Evolutionary conservation across 2,888 invertebrate species (phyloP), one percentile per base, ranked within the genome.

Genomic region (Halocaridina rubra): DNA sequence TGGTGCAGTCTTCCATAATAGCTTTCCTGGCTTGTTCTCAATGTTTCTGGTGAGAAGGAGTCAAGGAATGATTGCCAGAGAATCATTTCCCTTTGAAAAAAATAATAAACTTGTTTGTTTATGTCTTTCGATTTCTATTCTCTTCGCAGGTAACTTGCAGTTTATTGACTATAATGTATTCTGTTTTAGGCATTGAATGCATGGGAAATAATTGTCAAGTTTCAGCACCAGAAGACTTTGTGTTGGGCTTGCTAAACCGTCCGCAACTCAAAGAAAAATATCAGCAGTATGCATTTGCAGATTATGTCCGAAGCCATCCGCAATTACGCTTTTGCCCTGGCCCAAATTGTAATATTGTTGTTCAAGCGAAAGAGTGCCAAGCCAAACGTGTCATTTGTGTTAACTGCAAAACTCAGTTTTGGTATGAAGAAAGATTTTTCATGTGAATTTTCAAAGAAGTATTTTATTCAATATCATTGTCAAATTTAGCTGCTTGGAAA

Each of bases 141-240:
- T n/a, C n/a, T n/a, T n/a, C n/a, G n/a, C n/a, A n/a, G n/a, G n/a
- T n/a, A n/a, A n/a, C n/a, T n/a, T n/a, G n/a, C n/a, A n/a, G n/a
- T n/a, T n/a, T n/a, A n/a, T n/a, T n/a, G n/a, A n/a, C n/a, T n/a
- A n/a, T n/a, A n/a, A n/a, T n/a, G n/a, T n/a, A 88, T 69, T 5
- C 32, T 76, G 30, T 88, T 89, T 93, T 94, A 92, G 97, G 95
- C 89, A 98, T 99, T 90, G 96, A 97, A 90, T 99, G 99, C 92
- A 99, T 99, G 99, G 97, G 97, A 71, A 95, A 95, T 90, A 95
- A 96, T 88, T 99, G 99, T 92, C 95, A 95, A 90, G 95, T 98
- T 59, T 93, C 98, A 89, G 97, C 96, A n/a, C 97, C 98, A 7
- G 98, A 98, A 92, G 98, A 98, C 91, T 96, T 98, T 93, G 97